A percentile compares a stretch with the other conserved stretches of the same genome.
These are phyloP conservation scores for Andrena flavipes DNA, from an alignment of 2,888 invertebrate genomes.

Conservation along the genomic window DNA sequence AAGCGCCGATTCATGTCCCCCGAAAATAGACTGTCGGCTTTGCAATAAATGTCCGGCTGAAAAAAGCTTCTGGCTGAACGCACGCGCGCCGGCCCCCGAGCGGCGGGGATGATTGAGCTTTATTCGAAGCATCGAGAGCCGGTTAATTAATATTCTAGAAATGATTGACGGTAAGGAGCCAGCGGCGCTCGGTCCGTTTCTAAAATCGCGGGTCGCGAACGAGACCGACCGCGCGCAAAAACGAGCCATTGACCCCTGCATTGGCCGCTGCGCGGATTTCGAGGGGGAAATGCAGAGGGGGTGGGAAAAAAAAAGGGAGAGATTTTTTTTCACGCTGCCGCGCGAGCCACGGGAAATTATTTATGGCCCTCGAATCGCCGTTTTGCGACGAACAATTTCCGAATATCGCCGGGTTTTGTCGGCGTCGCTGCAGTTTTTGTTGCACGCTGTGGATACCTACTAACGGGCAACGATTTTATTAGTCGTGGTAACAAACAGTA, in stretches of 20 bases:
- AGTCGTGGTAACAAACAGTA: conserved; percentile 26
- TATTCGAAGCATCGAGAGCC: conserved; percentile 77
- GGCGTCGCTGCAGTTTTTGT: conserved; percentile 3
- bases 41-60: conserved; percentile 73
- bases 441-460: not conserved
- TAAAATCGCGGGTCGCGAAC: conserved; percentile 52
- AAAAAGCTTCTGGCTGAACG: conserved; percentile 77
- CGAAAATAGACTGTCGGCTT: conserved; percentile 78
- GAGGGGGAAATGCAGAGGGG: conserved; percentile 1
- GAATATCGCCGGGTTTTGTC: conserved; percentile 44
- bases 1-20: conserved; percentile 77
- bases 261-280: conserved; percentile 5
- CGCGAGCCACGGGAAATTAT: conserved; percentile 58
- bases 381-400: conserved; percentile 59
- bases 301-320: conserved; percentile 10
- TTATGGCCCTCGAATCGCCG: conserved; percentile 55
- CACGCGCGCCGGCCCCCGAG: conserved; percentile 8
- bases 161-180: conserved; percentile 74
- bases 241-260: conserved; percentile 71
- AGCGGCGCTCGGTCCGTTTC: conserved; percentile 51
- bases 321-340: conserved; percentile 35
- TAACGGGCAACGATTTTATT: conserved; percentile 34
- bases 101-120: conserved; percentile 77
- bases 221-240: conserved; percentile 28
- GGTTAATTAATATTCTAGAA: conserved; percentile 76